phyloP scores from a whole-genome alignment of 2,797 vertebrate genomes.

The Mastacembelus armatus region DNA sequence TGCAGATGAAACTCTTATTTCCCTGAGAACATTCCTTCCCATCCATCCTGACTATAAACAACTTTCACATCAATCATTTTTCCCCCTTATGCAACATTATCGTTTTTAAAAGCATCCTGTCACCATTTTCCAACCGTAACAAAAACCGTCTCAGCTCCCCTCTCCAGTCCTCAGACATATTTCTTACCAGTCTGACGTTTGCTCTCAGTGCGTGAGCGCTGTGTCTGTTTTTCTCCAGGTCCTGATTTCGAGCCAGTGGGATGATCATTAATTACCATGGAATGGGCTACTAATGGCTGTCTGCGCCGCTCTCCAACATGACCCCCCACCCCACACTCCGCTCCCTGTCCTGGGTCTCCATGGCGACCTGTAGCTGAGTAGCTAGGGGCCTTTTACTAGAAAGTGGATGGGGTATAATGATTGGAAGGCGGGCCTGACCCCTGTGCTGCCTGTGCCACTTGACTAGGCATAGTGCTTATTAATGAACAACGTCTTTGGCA shows the following conservation, averaged over 20 bases:
- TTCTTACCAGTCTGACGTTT: conserved; percentile 63
- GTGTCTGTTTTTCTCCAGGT: conserved; percentile 60
- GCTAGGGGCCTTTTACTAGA: conserved; percentile 69
- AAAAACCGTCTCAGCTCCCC: conserved; percentile 18
- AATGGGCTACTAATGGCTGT: conserved; percentile 81
- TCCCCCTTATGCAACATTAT: conserved; percentile 10
- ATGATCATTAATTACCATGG: conserved; percentile 83
- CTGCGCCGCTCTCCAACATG: conserved; percentile 59
- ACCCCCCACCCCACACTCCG: conserved; percentile 40
- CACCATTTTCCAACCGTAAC: conserved; percentile 50
- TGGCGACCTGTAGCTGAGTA: conserved; percentile 79
- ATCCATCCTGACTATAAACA: conserved; percentile 39
- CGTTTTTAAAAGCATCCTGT: conserved; percentile 27
- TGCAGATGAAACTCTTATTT: conserved; percentile 51
- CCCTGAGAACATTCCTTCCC: conserved; percentile 8
- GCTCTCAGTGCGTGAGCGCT: conserved; percentile 49
- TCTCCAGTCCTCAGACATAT: conserved; percentile 39
- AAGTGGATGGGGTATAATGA: conserved; percentile 74
- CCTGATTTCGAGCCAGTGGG: conserved; percentile 73
- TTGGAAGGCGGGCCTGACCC: conserved; percentile 74
- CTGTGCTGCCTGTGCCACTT: conserved; percentile 71
- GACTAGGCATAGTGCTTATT: conserved; percentile 78
- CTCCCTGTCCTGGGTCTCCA: conserved; percentile 76
- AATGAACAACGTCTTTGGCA: conserved; percentile 72
- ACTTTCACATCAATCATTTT: conserved; percentile 46